phyloP scores from a whole-genome alignment of 2,888 invertebrate genomes.

The Apoda limacodes region DNA sequence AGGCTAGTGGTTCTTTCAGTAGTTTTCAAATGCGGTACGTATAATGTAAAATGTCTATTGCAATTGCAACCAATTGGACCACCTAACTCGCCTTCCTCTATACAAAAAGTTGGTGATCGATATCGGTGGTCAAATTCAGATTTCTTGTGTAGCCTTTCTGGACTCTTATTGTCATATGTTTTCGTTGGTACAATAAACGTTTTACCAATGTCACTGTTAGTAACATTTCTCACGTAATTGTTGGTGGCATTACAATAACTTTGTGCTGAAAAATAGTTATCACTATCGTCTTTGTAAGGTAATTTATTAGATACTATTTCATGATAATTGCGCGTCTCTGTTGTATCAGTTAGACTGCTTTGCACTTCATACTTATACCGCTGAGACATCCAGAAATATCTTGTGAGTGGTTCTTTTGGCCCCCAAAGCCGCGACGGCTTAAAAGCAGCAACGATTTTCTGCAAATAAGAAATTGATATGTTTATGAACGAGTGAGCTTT shows the following conservation, averaged over 20 bases:
- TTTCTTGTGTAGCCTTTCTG: slow-evolving; percentile 24
- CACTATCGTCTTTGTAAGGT: slow-evolving; percentile 30
- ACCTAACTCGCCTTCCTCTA: slow-evolving; percentile 47
- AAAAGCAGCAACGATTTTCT: slow-evolving; percentile 59
- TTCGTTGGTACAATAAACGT: not conserved
- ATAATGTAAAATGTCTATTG: slow-evolving; percentile 56
- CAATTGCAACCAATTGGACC: slow-evolving; percentile 50
- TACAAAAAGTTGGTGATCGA: slow-evolving; percentile 54
- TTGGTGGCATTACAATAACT: too few relatives aligned
- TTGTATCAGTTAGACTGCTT: slow-evolving; percentile 20
- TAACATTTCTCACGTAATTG: too few relatives aligned
- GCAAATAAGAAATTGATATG: slow-evolving; percentile 23
- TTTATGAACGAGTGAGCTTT: not conserved
- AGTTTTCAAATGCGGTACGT: slow-evolving; percentile 49
- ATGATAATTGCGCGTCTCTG: slow-evolving; percentile 14
- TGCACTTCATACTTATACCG: slow-evolving; percentile 36
- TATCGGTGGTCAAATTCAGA: slow-evolving; percentile 36
- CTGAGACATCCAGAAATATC: slow-evolving; percentile 63
- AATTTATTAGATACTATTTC: not conserved
- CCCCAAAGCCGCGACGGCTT: slow-evolving; percentile 58
- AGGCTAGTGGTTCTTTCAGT: slow-evolving; percentile 53
- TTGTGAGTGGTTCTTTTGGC: slow-evolving; percentile 56
- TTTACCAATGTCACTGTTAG: too few relatives aligned
- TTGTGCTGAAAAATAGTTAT: slow-evolving; percentile 34
- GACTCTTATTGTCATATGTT: not conserved